Evolutionary conservation across 1,140 invertebrate species (phyloP).

Genomic region (Nasonia longicornis): DNA sequence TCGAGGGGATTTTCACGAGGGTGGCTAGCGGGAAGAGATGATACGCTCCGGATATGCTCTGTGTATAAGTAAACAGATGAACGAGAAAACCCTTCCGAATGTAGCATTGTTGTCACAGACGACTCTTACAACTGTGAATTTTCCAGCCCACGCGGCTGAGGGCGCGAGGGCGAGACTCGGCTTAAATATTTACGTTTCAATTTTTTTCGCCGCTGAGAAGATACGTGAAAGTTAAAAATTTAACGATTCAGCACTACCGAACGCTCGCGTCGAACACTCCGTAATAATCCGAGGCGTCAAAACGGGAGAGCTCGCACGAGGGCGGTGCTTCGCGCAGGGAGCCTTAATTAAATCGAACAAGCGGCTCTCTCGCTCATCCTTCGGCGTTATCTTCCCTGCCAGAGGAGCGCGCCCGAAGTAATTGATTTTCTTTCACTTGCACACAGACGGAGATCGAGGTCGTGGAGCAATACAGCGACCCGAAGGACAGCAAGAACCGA

Average conservation of each 20-base stretch:
- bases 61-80: background rate
- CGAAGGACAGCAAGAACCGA: slow-evolving; percentile 68
- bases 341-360: background rate
- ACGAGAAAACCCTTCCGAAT: background rate
- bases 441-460: slow-evolving; percentile 66
- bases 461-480: slow-evolving; percentile 69
- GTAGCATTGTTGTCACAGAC: background rate
- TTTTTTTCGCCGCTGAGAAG: background rate
- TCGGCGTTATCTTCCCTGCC: slow-evolving; percentile 40
- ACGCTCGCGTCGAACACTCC: background rate
- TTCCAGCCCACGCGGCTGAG: background rate
- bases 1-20: background rate
- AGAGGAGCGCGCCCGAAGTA: background rate
- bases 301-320: background rate
- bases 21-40: background rate
- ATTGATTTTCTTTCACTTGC: slow-evolving; percentile 3
- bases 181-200: background rate
- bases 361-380: background rate
- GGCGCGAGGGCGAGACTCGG: background rate
- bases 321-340: background rate
- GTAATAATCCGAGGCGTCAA: background rate
- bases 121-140: background rate
- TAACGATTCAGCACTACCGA: too few relatives aligned
- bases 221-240: background rate
- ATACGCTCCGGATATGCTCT: background rate